Conservation (phyloP, 2,797 vertebrate species). For the Crocidura indochinensis region DNA sequence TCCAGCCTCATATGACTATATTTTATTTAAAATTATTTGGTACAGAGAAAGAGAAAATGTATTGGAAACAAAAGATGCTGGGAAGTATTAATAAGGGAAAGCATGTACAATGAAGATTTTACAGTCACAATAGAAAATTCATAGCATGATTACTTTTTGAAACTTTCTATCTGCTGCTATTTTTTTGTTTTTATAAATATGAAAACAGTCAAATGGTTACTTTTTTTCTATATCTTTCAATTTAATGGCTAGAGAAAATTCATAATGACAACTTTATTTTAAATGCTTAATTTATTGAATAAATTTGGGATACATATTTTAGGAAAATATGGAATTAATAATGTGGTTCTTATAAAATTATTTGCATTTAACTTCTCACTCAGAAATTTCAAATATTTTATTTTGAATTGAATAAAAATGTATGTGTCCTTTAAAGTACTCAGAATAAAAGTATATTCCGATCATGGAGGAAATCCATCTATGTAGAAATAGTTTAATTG, state of each 20-base stretch:
- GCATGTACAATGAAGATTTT: conserved; percentile 62
- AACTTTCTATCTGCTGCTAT: conserved; percentile 33
- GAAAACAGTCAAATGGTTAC: conserved; percentile 35
- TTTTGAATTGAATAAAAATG: neutral
- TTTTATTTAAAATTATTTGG: conserved; percentile 19
- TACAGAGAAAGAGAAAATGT: neutral
- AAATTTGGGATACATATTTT: neutral
- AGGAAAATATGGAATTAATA: neutral
- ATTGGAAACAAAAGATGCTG: conserved; percentile 14
- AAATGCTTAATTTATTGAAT: conserved; percentile 52
- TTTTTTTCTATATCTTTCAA: neutral
- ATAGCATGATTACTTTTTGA: conserved; percentile 58
- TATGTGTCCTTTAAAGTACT: neutral
- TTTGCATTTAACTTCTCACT: neutral
- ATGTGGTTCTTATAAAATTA: neutral
- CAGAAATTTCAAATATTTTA: neutral
- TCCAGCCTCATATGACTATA: too few relatives aligned
- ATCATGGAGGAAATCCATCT: neutral
- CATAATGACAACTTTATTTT: conserved; percentile 11
- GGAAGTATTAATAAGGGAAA: neutral
- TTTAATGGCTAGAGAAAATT: conserved; percentile 3
- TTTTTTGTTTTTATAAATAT: conserved; percentile 46
- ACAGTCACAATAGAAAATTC: conserved; percentile 62
- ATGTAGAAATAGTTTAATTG: conserved; percentile 25
- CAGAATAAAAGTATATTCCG: conserved; percentile 21